A percentile compares a stretch with the other conserved stretches of the same genome.
Conservation (phyloP, 1,140 invertebrate genomes). For the Drosophila ohnishii region DNA sequence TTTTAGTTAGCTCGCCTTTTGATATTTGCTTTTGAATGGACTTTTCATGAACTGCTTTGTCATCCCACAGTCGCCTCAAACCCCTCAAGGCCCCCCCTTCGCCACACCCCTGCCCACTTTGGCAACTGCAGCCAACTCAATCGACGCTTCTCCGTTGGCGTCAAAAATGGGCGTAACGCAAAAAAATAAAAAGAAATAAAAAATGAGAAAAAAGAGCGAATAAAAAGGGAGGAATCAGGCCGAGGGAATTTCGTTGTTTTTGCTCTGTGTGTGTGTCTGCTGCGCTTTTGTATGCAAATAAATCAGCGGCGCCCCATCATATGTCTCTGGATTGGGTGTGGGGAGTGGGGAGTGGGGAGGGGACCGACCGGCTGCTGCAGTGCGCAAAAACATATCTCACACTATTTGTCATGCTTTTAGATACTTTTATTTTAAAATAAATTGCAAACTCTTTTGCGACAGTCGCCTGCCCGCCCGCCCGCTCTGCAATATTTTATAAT, state of each 20-base stretch:
- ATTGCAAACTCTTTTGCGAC: conserved; percentile 77
- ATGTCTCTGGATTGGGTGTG: conserved; percentile 49
- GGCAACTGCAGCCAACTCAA: conserved; percentile 40
- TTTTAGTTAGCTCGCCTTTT: conserved; percentile 28
- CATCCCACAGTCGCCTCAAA: conserved; percentile 11
- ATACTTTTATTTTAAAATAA: conserved; percentile 81
- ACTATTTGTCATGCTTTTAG: conserved; percentile 77
- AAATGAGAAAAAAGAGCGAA: not conserved
- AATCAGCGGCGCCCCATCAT: conserved; percentile 77
- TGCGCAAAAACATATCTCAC: conserved; percentile 80
- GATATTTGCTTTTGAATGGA: conserved; percentile 55
- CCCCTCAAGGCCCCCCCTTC: not conserved
- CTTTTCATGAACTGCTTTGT: conserved; percentile 38
- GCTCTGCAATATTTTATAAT: conserved; percentile 79
- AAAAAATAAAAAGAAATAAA: conserved; percentile 10
- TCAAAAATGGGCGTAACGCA: conserved; percentile 72
- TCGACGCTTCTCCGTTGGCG: conserved; percentile 55
- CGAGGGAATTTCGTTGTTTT: conserved; percentile 35
- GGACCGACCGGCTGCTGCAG: conserved; percentile 48
- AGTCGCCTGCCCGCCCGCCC: conserved; percentile 36
- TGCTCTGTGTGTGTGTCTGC: conserved; percentile 29
- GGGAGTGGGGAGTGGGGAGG: not conserved
- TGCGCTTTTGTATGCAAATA: conserved; percentile 82
- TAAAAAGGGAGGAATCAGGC: conserved; percentile 34
- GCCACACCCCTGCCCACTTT: conserved; percentile 33